Evolutionary conservation across 2,113 vertebrate genomes (phyloP).

Genomic region (Gymnorhina tibicen): DNA sequence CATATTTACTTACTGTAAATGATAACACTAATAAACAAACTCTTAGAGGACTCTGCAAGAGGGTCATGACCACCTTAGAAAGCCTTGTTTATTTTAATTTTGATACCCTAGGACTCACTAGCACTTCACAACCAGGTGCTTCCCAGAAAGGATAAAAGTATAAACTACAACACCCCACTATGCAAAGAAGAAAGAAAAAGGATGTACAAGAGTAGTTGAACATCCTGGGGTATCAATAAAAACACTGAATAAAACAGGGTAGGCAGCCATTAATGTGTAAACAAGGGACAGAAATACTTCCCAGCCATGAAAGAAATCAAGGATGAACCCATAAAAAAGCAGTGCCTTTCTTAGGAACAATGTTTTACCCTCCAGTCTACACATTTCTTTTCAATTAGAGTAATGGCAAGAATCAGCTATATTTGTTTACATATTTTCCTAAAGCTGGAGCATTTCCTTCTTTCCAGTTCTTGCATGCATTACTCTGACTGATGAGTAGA

Average conservation of each 20-base stretch:
- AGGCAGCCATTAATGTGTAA: not conserved
- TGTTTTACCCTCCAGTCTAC: not conserved
- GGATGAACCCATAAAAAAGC: not conserved
- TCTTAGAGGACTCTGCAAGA: not conserved
- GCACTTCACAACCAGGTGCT: not conserved
- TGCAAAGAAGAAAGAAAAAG: not conserved
- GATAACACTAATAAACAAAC: slow-evolving; percentile 2
- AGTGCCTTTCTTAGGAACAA: not conserved
- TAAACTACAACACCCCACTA: not conserved
- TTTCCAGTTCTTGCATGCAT: not conserved
- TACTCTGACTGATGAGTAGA: not conserved
- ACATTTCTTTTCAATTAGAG: not conserved
- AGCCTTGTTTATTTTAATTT: not conserved
- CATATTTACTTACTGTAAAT: not conserved
- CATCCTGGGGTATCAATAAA: not conserved
- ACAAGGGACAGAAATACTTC: not conserved
- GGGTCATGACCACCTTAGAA: not conserved
- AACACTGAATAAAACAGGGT: not conserved
- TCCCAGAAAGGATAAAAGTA: not conserved
- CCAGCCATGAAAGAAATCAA: not conserved
- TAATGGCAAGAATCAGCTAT: not conserved
- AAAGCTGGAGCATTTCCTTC: not conserved
- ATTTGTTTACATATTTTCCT: not conserved
- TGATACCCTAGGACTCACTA: not conserved
- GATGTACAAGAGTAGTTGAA: not conserved